Evolutionary conservation across 2,888 invertebrate genomes (phyloP).

Genomic region (Didymodactylos carnosus): DNA sequence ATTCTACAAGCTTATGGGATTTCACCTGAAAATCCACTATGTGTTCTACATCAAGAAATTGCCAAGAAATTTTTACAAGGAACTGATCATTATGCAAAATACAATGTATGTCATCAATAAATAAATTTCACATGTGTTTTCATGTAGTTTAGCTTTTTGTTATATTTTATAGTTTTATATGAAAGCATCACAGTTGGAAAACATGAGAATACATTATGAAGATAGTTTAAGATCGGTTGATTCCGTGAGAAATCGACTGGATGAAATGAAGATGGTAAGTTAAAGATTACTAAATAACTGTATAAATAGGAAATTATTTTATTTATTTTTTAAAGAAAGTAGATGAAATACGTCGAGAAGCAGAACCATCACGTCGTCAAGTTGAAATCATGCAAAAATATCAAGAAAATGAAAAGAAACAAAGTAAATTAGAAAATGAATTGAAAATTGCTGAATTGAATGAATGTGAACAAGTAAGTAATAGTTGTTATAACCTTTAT

Average conservation of each 20-base stretch:
- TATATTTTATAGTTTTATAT: background rate
- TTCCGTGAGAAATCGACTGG: background rate
- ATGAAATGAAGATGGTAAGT: background rate
- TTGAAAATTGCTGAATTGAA: background rate
- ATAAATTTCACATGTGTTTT: background rate
- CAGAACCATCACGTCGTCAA: background rate
- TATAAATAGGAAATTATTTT: background rate
- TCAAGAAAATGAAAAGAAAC: background rate
- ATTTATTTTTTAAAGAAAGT: background rate
- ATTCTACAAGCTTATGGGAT: background rate
- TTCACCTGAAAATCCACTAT: constrained; percentile 60
- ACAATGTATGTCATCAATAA: background rate
- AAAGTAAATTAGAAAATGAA: background rate
- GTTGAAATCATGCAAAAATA: background rate
- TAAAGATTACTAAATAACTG: background rate
- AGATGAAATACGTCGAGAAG: background rate
- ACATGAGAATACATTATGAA: background rate
- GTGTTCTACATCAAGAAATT: constrained; percentile 76
- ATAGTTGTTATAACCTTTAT: too few relatives aligned
- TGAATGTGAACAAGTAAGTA: too few relatives aligned
- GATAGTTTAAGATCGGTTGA: background rate
- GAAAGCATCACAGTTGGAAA: constrained; percentile 12
- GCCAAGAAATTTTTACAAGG: constrained; percentile 52
- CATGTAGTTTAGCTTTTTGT: too few relatives aligned
- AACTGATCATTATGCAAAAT: constrained; percentile 6